phyloP scores from a whole-genome alignment of 1,140 invertebrate genomes.

The Aphidius gifuensis region DNA sequence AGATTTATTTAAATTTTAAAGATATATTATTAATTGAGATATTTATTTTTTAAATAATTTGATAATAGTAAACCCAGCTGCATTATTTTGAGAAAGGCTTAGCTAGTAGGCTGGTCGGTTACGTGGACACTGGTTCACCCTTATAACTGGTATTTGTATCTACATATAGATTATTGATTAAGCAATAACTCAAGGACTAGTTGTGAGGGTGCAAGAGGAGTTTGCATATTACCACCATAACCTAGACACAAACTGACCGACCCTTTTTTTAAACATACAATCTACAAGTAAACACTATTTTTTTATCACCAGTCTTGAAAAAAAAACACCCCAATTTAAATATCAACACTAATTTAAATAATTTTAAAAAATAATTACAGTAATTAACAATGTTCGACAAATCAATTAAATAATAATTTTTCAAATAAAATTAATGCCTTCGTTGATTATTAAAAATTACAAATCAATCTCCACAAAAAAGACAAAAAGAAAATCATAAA shows the following conservation, averaged over 20 bases:
- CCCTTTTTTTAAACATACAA: not conserved
- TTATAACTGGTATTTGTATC: slow-evolving; percentile 25
- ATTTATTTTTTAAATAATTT: not conserved
- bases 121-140: slow-evolving; percentile 44
- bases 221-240: slow-evolving; percentile 51
- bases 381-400: no score
- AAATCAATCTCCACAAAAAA: no score
- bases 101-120: slow-evolving; percentile 41
- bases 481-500: no score
- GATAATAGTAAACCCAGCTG: slow-evolving; percentile 39
- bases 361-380: no score
- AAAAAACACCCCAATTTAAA: not conserved
- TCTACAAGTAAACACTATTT: slow-evolving; percentile 25
- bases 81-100: slow-evolving; percentile 46
- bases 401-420: no score
- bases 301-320: not conserved
- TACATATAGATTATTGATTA: slow-evolving; percentile 51
- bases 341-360: no score
- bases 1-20: no score
- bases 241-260: slow-evolving; percentile 22
- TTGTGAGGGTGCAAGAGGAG: slow-evolving; percentile 23
- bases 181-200: slow-evolving; percentile 55
- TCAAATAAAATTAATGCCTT: no score
- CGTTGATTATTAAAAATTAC: no score
- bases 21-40: no score